phyloP scores from a whole-genome alignment of 53 echinoderm and acorn worm species.

The Hippasteria phrygiana region DNA sequence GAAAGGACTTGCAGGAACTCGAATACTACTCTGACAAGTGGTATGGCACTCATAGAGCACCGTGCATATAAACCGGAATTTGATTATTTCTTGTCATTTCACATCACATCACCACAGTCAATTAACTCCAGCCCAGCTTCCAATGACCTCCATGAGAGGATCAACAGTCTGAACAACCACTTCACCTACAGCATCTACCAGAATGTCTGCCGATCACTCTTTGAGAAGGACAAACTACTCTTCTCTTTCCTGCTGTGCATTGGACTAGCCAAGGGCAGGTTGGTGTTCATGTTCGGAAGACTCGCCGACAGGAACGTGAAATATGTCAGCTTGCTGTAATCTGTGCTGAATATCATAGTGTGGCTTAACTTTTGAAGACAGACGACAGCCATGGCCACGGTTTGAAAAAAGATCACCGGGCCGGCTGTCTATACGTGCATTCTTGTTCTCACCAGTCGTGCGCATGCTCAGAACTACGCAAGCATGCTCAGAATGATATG shows the following conservation, averaged over 20 bases:
- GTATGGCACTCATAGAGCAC: not conserved
- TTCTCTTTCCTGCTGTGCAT: conserved; percentile 97
- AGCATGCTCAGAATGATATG: no score
- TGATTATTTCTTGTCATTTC: not conserved
- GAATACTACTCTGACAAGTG: not conserved
- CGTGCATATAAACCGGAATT: not conserved
- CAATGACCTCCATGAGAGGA: conserved; percentile 76
- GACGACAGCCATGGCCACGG: no score
- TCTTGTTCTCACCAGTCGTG: no score
- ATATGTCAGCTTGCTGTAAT: no score
- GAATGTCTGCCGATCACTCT: conserved; percentile 93
- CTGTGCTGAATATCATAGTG: no score
- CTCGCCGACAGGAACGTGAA: not conserved
- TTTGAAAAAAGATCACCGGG: no score
- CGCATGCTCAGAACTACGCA: no score
- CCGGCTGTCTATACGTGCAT: no score
- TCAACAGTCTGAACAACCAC: conserved; percentile 90
- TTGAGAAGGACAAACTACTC: conserved; percentile 96
- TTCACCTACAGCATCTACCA: conserved; percentile 98
- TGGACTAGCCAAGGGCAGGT: conserved; percentile 95
- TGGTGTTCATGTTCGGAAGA: not conserved
- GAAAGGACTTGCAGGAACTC: not conserved
- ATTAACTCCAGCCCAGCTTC: conserved; percentile 84
- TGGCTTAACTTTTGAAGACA: no score
- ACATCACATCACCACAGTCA: conserved; percentile 63